These are phyloP conservation scores for Autographa gamma DNA, from an alignment of 2,888 invertebrate species.

Conservation along the genomic window DNA sequence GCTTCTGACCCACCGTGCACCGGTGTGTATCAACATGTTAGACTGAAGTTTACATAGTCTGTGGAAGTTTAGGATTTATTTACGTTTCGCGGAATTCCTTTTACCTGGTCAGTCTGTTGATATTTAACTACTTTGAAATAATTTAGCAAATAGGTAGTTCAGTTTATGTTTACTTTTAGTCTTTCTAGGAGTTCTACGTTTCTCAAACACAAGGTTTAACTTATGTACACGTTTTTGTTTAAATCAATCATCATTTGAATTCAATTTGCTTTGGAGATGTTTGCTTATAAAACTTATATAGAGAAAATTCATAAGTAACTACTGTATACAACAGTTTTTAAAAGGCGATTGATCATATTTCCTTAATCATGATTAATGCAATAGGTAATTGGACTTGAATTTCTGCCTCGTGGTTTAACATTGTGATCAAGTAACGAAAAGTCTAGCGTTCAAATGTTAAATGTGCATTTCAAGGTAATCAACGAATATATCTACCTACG, in stretches of 20 bases:
- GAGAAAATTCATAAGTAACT: too few species aligned
- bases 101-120: not conserved
- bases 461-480: not conserved
- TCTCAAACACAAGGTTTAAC: not conserved
- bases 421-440: not conserved
- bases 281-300: too few species aligned
- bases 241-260: not conserved
- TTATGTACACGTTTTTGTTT: not conserved
- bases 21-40: constrained; percentile 12
- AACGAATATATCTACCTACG: not conserved
- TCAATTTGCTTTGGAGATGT: too few species aligned
- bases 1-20: constrained; percentile 16
- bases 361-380: too few species aligned
- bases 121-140: not conserved
- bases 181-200: not conserved
- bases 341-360: too few species aligned
- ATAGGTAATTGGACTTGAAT: not conserved
- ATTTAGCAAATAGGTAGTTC: not conserved
- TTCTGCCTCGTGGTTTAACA: not conserved
- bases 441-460: not conserved
- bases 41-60: constrained; percentile 14
- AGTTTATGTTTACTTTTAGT: not conserved
- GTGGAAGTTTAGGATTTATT: constrained; percentile 9
- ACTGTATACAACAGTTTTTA: too few species aligned
- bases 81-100: constrained; percentile 26